phyloP scores from a whole-genome alignment of 2,888 invertebrate genomes.

The Lathronympha strigana region DNA sequence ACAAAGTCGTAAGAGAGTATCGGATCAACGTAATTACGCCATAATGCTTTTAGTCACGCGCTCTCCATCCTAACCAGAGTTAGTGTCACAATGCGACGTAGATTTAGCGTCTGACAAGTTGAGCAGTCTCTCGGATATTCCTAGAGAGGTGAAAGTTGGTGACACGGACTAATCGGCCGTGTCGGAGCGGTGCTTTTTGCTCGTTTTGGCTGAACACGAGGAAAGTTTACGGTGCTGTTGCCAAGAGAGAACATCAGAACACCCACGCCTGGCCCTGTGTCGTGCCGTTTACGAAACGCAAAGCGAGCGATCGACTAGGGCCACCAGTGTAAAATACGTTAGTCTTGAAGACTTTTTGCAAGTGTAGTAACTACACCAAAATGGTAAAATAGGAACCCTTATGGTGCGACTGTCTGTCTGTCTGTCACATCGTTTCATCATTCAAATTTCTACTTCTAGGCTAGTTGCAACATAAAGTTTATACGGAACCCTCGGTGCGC shows the following conservation, averaged over 20 bases:
- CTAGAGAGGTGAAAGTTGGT: slow-evolving; percentile 75
- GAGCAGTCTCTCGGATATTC: slow-evolving; percentile 58
- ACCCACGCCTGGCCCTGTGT: slow-evolving; percentile 12
- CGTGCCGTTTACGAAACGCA: background rate
- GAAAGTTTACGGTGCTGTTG: slow-evolving; percentile 39
- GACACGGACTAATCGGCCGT: slow-evolving; percentile 68
- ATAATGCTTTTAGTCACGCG: background rate
- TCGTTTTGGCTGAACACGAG: slow-evolving; percentile 48
- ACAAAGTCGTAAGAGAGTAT: background rate
- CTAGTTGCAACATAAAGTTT: no score
- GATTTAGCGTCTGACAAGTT: slow-evolving; percentile 2
- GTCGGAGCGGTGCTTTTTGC: slow-evolving; percentile 58
- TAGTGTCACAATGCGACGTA: background rate
- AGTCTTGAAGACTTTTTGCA: background rate
- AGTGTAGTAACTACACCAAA: no score
- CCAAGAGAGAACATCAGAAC: slow-evolving; percentile 42
- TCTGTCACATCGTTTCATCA: no score
- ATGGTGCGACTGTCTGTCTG: no score
- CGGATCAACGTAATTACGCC: background rate
- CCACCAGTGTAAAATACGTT: background rate
- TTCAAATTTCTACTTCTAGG: no score
- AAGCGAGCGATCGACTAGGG: background rate
- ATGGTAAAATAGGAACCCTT: no score
- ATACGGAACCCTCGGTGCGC: no score
- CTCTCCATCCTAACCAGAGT: background rate